Base-by-base conservation (phyloP, 2,113 vertebrate genomes). In the Lagopus leucura region DNA sequence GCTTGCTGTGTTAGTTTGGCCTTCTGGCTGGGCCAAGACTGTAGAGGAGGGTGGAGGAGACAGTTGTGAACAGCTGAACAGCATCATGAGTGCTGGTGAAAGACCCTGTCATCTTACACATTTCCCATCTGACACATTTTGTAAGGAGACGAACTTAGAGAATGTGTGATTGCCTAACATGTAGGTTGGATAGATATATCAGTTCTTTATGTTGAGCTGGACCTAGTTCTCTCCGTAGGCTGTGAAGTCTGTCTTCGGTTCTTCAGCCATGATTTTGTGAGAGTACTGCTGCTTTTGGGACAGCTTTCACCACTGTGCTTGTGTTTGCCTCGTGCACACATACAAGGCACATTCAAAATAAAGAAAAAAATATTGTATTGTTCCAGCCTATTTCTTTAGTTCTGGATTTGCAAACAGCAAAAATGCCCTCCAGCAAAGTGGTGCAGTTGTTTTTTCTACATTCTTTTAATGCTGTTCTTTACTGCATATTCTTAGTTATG, bases 391-490 rank as follows among this genome's bases (percentile, higher is more conserved):
- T 90, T 75, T 93, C 73, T 90, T 47, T 80, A 79, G 34, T 76
- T 14, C 42, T 58, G n/a, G 65, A 84, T 95, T 87, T 93, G 70
- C 71, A 89, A 94, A 93, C 60, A 74, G 40, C 54, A 78, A 79
- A 95, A 87, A 63, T 77, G 34, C 86, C 94, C 71, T 87, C 54
- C 42, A 82, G 93, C 83, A 71, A 95, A 91, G 64, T 70, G n/a
- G 34, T 65, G 52, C 86, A 75, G 32, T 94, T 92, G 64, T 84
- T 92, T 94, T 90, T 92, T 82, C 74, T 95, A n/a, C 77, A 67
- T 89, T 89, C 60, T 90, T 97, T 89, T 93, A 83, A 77, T 78
- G n/a, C 55, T 94, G 43, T 90, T 92, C 90, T 94, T 94, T 90
- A 82, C 83, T 78, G 67, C 77, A 55, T 94, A 82, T 78, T 88